Evolutionary conservation across 2,888 invertebrate genomes (phyloP), one percentile per base, ranked within the genome.

Genomic region (Mesorhabditis spiculigera): DNA sequence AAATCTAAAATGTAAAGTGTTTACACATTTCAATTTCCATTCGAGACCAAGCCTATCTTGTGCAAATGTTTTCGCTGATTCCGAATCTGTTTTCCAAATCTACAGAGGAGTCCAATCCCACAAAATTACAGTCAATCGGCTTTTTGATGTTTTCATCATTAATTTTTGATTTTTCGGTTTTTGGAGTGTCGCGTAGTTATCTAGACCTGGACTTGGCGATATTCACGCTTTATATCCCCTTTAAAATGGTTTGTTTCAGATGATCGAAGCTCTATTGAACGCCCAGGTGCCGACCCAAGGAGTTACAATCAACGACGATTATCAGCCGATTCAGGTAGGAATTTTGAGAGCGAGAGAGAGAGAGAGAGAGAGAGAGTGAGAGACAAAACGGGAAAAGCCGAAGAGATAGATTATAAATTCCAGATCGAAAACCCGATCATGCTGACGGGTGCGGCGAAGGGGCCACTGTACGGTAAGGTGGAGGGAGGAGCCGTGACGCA

Each of bases 401-500:
- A n/a, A n/a, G n/a, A n/a, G n/a, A n/a, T n/a, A n/a, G n/a, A n/a
- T n/a, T n/a, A 16, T 16, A 45, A 45, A 42, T 72, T 66, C 13
- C 41, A 72, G 72, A 73, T 77, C 5, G 76, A 76, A 61, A 77
- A 76, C 67, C 77, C 77, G 16, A 68, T 62, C 28, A 69, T 70
- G 16, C n/a, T 61, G 3, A 75, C 77, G 4, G 75, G 72, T 16
- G 63, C 58, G 43, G 72, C 70, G 8, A 70, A 72, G n/a, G 76
- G 77, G 63, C 71, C 71, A 45, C 43, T 78, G 6, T 77, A 77
- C 69, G 79, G 79, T 68, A 78, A 78, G 45, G 77, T 77, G 4
- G 79, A 78, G 65, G 78, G 76, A 6, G 79, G 79, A 58, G 77
- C 79, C 5, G 69, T 80, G 10, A 76, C 76, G 4, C 67, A 72